phyloP scores from a whole-genome alignment of 2,797 vertebrate genomes.

The Lithobates sylvaticus region DNA sequence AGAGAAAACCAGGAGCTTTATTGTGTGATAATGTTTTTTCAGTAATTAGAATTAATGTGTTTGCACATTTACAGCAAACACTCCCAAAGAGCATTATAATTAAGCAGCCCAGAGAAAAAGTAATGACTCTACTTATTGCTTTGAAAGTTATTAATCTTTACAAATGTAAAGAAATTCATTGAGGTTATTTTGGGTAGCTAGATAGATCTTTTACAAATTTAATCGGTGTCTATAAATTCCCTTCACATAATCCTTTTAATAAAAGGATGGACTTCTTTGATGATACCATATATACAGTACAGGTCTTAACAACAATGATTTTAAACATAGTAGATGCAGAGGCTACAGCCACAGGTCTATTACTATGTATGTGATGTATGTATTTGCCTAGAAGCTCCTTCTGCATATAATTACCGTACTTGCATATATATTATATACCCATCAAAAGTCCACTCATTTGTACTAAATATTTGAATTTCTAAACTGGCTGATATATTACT shows the following conservation, averaged over 20 bases:
- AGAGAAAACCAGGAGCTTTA: conserved; percentile 19
- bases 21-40: conserved; percentile 54
- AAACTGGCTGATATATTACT: too few species aligned
- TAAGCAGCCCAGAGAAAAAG: conserved; percentile 46
- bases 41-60: conserved; percentile 58
- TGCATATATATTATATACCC: too few species aligned
- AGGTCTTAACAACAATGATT: background rate
- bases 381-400: too few species aligned
- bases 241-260: background rate
- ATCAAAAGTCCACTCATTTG: too few species aligned
- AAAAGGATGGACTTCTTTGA: background rate
- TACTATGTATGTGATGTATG: too few species aligned
- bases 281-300: background rate
- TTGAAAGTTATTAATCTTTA: conserved; percentile 52
- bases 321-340: too few species aligned
- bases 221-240: background rate
- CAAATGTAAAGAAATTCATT: conserved; percentile 34
- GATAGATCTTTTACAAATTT: background rate
- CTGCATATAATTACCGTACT: too few species aligned
- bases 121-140: conserved; percentile 48
- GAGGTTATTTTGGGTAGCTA: conserved; percentile 28
- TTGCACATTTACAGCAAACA: conserved; percentile 55
- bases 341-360: too few species aligned
- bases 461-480: too few species aligned
- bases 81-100: conserved; percentile 49